These are phyloP conservation scores for Hycleus cichorii DNA, from an alignment of 1,140 invertebrate species.

Conservation along the genomic window DNA sequence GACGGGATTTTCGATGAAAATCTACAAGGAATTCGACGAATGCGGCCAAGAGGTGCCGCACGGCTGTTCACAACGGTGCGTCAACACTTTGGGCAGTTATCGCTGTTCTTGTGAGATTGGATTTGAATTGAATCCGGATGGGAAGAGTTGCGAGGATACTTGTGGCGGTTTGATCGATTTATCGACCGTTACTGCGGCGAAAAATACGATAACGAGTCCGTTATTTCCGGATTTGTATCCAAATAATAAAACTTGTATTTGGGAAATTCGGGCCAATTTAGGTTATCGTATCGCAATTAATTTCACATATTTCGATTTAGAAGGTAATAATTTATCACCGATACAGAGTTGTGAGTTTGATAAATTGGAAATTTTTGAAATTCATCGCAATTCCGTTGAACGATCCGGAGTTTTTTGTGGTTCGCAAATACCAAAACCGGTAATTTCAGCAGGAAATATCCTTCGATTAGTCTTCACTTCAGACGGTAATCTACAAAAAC, in stretches of 20 bases:
- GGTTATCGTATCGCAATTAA: constrained; percentile 89
- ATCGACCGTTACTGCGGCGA: constrained; percentile 70
- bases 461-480: constrained; percentile 81
- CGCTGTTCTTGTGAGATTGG: constrained; percentile 89
- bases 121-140: constrained; percentile 90
- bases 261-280: constrained; percentile 88
- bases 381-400: constrained; percentile 64
- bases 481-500: constrained; percentile 86
- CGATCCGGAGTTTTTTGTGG: constrained; percentile 78
- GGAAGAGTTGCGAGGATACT: constrained; percentile 93
- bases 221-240: constrained; percentile 92
- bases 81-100: constrained; percentile 89
- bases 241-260: constrained; percentile 86
- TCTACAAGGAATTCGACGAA: constrained; percentile 93
- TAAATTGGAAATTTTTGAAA: constrained; percentile 75
- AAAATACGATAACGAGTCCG: constrained; percentile 50
- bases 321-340: constrained; percentile 76
- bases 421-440: constrained; percentile 64
- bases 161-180: constrained; percentile 84
- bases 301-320: constrained; percentile 93
- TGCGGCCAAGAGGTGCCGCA: constrained; percentile 57
- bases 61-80: constrained; percentile 90
- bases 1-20: constrained; percentile 84
- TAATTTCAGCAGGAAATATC: constrained; percentile 78
- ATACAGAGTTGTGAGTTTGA: constrained; percentile 94